Evolutionary conservation across 2,113 vertebrate genomes (phyloP).

Genomic region (Tapirus terrestris): DNA sequence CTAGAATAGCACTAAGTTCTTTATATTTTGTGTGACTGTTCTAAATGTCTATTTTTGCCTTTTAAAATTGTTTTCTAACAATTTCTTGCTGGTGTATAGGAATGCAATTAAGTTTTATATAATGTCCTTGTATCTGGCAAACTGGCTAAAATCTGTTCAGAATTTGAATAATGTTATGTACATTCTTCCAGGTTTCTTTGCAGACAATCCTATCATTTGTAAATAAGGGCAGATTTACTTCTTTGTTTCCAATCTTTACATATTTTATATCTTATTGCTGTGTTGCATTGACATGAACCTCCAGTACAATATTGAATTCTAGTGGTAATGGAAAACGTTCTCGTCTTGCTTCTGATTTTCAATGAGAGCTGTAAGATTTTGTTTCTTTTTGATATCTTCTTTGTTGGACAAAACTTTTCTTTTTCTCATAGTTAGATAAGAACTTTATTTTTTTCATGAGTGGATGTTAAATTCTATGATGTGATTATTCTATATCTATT

Average conservation of each 20-base stretch:
- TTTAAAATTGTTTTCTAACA: conserved; percentile 19
- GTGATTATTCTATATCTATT: not conserved
- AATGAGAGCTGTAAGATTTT: conserved; percentile 1
- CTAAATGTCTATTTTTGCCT: not conserved
- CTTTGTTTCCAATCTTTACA: not conserved
- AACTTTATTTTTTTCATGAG: conserved; percentile 34
- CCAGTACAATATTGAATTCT: not conserved
- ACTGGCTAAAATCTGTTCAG: not conserved
- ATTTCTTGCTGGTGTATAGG: not conserved
- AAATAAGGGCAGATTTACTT: not conserved
- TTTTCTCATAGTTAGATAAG: conserved; percentile 34
- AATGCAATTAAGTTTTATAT: not conserved
- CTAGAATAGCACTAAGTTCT: not conserved
- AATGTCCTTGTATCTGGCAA: not conserved
- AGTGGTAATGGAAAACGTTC: not conserved
- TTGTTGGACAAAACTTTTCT: not conserved
- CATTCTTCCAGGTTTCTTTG: not conserved
- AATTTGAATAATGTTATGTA: not conserved
- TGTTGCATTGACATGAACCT: not conserved
- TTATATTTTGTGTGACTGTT: not conserved
- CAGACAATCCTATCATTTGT: not conserved
- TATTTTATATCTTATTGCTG: not conserved
- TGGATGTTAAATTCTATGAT: not conserved
- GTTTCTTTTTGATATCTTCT: conserved; percentile 8
- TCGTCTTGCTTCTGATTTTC: conserved; percentile 28